Evolutionary conservation across 2,888 invertebrate species (phyloP).

Genomic region (Crocallis elinguaria): DNA sequence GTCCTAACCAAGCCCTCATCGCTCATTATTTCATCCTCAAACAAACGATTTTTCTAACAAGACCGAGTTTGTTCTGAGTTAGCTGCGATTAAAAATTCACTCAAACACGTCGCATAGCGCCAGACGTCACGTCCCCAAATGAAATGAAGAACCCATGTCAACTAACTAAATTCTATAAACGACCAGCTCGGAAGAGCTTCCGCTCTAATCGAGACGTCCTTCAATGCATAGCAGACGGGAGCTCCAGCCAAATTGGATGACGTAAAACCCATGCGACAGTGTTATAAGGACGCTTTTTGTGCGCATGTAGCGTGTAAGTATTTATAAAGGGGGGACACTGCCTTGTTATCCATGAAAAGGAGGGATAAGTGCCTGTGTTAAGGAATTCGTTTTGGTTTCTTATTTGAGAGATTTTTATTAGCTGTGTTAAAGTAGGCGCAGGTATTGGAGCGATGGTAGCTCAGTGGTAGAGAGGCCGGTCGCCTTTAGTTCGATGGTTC

Average conservation of each 20-base stretch:
- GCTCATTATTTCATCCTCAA: too few relatives aligned
- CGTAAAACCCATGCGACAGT: background rate
- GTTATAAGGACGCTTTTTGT: constrained; percentile 21
- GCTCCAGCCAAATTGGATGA: constrained; percentile 1
- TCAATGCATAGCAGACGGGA: background rate
- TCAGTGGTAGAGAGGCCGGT: too few relatives aligned
- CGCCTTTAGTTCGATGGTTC: too few relatives aligned
- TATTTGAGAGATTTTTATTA: background rate
- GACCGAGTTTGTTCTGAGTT: background rate
- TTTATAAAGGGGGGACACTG: constrained; percentile 12
- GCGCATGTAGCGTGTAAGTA: constrained; percentile 23
- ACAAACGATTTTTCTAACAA: background rate
- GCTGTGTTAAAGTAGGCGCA: too few relatives aligned
- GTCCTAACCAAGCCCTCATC: too few relatives aligned
- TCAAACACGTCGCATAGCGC: constrained; percentile 27
- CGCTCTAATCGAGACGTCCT: background rate
- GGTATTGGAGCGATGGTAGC: too few relatives aligned
- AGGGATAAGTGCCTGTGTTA: constrained; percentile 16
- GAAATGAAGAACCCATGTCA: constrained; percentile 51
- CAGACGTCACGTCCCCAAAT: constrained; percentile 39
- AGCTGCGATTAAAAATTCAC: constrained; percentile 5
- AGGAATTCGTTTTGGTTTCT: background rate
- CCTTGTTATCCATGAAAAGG: constrained; percentile 18
- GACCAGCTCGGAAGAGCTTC: constrained; percentile 33
- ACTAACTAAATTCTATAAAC: constrained; percentile 39